A percentile compares a stretch with the other conserved stretches of the same genome.
Evolutionary conservation across 2,797 vertebrate species (phyloP).

Genomic region (Pseudochaenichthys georgianus): DNA sequence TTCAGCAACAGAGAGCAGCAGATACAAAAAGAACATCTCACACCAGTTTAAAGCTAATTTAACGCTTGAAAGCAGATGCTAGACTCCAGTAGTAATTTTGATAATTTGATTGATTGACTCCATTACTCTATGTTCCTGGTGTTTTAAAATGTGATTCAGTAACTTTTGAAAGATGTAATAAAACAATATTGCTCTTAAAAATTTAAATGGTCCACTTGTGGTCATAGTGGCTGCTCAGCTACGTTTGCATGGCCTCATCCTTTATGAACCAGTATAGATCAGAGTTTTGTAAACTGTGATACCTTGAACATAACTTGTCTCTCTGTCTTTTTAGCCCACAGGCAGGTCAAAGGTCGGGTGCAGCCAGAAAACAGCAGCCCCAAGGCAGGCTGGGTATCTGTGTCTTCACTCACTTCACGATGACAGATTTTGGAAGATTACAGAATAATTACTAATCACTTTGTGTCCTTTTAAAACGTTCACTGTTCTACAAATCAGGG

Average conservation of each 20-base stretch:
- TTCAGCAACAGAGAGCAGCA: conserved; percentile 36
- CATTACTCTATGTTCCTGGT: not conserved
- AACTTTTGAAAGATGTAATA: not conserved
- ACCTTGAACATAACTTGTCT: not conserved
- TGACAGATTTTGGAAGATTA: not conserved
- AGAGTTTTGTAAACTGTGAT: conserved; percentile 5
- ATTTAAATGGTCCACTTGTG: not conserved
- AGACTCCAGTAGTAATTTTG: too few relatives aligned
- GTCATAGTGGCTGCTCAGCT: not conserved
- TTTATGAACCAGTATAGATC: not conserved
- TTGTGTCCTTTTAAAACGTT: not conserved
- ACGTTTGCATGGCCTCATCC: not conserved
- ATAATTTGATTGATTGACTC: not conserved
- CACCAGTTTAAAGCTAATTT: conserved; percentile 18
- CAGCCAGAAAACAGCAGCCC: not conserved
- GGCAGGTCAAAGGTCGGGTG: conserved; percentile 12
- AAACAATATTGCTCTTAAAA: not conserved
- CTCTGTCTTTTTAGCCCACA: not conserved
- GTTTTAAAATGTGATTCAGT: not conserved
- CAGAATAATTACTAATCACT: not conserved
- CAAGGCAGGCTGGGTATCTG: not conserved
- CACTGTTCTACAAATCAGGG: not conserved
- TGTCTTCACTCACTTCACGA: not conserved
- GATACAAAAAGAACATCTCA: conserved; percentile 33
- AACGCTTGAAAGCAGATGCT: not conserved